Evolutionary conservation across 1,140 invertebrate genomes (phyloP), one percentile per base, ranked within the genome.

Genomic region (Palaemon carinicauda): DNA sequence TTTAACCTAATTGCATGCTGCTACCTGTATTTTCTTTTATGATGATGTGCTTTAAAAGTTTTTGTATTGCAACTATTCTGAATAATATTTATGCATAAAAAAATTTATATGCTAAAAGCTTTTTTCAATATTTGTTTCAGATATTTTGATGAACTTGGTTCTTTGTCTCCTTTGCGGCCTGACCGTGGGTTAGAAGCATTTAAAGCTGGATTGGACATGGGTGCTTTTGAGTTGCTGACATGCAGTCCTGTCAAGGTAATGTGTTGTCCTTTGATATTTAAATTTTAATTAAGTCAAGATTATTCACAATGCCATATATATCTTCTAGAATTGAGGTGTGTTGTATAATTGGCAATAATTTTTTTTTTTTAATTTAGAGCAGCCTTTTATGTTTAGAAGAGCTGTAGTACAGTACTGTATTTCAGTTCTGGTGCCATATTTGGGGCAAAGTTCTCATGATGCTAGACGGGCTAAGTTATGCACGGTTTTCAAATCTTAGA

Each of bases 221-320:
- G 88, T 19, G 88, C 88, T 41, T 89, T 89, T 82, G 88, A 89
- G 31, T 78, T 89, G 21, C 65, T 89, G 3, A 87, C 88, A 21
- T 89, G 80, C 74, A 86, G 81, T 21, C 88, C 88, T 51, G 83
- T 89, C 24, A 89, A 89, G 82, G 88, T 89, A 69, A 80, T 7
- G 21, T 7, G 2, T 14, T 69, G n/a, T 31, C 12, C 12, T 69
- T 69, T 27, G 4, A 69, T 27, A 7, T 69, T 1, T 69, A 2
- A 15, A 27, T 69, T 69, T 24, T n/a, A n/a, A n/a, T n/a, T n/a
- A n/a, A n/a, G n/a, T n/a, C n/a, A 24, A 60, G 56, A n/a, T n/a
- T 41, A 41, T 41, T 41, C 41, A 1, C 3, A 41, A 7, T 41
- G 7, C 7, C 12, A 7, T 41, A 7, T 5, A 21, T 69, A n/a